Evolutionary conservation across 2,797 vertebrate species (phyloP).

Genomic region (Todus mexicanus): DNA sequence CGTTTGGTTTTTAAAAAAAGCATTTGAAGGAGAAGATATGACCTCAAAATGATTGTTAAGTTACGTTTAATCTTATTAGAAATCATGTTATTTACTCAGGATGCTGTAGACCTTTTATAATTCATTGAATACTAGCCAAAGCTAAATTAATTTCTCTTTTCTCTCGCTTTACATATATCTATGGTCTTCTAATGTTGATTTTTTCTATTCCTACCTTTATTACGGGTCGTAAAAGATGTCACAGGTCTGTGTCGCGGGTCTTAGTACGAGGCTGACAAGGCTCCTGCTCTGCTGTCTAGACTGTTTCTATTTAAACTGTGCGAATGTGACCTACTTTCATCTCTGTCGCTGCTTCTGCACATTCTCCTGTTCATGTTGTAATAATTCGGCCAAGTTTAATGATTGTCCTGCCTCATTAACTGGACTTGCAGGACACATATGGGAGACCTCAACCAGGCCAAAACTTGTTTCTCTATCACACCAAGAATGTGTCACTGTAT

Average conservation of each 20-base stretch:
- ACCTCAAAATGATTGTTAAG: neutral
- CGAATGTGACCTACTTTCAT: slow-evolving; percentile 39
- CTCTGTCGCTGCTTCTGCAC: neutral
- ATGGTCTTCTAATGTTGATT: neutral
- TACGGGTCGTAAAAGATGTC: neutral
- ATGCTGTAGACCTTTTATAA: neutral
- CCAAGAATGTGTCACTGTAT: neutral
- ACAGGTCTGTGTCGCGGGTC: neutral
- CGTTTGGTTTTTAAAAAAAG: no score
- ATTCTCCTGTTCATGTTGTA: neutral
- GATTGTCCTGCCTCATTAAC: slow-evolving; percentile 24
- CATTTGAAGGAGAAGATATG: neutral
- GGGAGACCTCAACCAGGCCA: neutral
- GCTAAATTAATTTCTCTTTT: neutral
- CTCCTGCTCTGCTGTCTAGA: neutral
- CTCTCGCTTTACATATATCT: neutral
- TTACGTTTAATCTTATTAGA: neutral
- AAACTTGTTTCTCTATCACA: neutral
- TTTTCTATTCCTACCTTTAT: neutral
- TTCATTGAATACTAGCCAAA: neutral
- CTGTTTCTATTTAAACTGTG: slow-evolving; percentile 1
- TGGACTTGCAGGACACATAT: slow-evolving; percentile 2
- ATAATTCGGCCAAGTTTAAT: slow-evolving; percentile 1
- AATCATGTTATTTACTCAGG: neutral
- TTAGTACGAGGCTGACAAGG: neutral